phyloP scores from a whole-genome alignment of 2,113 vertebrate genomes.

The Chionis minor region DNA sequence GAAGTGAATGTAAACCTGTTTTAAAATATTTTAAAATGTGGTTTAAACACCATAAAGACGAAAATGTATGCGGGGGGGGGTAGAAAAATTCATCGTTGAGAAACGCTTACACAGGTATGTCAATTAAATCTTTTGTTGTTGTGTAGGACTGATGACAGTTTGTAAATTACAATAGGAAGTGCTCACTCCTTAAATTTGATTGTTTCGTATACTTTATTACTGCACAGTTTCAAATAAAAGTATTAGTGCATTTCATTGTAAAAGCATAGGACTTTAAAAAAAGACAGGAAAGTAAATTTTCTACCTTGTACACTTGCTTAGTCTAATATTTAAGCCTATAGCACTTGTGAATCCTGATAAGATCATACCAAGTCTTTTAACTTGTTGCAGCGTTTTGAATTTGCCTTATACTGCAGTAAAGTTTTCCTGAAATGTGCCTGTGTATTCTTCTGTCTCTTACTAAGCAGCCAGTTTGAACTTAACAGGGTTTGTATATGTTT shows the following conservation, averaged over 20 bases:
- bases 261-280: constrained; percentile 33
- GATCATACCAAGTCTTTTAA: not conserved
- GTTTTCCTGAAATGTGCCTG: constrained; percentile 33
- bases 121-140: not conserved
- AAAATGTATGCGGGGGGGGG: not conserved
- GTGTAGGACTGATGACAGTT: not conserved
- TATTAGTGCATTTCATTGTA: constrained; percentile 5
- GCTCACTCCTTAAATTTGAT: not conserved
- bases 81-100: not conserved
- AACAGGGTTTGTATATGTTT: constrained; percentile 43
- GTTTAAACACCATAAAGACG: not conserved
- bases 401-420: constrained; percentile 26
- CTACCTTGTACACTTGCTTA: not conserved
- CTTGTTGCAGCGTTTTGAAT: constrained; percentile 45
- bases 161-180: not conserved
- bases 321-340: not conserved
- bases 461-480: constrained; percentile 17
- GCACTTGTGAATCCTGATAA: constrained; percentile 43
- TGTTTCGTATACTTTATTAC: not conserved
- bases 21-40: not conserved
- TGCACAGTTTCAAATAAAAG: not conserved
- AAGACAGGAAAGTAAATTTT: not conserved
- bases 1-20: not conserved
- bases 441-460: not conserved
- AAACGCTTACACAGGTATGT: not conserved